phyloP scores from a whole-genome alignment of 2,888 invertebrate species.

The Piscicola geometra region DNA sequence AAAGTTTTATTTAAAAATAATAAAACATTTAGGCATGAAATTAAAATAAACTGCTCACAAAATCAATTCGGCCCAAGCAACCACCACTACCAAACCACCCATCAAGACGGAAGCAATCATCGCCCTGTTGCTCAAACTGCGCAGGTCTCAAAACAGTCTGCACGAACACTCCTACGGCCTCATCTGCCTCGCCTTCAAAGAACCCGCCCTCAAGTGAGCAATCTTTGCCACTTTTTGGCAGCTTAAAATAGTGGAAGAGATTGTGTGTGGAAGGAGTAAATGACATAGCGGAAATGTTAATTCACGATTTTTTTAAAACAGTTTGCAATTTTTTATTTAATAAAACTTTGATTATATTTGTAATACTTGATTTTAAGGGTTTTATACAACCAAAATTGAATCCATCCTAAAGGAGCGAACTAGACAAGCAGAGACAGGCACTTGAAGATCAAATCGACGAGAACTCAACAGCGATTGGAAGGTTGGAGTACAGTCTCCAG shows the following conservation, averaged over 20 bases:
- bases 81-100: too few species aligned
- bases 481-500: not conserved
- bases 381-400: too few species aligned
- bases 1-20: too few species aligned
- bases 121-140: not conserved
- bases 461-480: not conserved
- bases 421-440: not conserved
- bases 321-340: too few species aligned
- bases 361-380: too few species aligned
- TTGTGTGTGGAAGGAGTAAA: too few species aligned
- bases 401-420: not conserved
- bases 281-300: too few species aligned
- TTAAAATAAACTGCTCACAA: too few species aligned
- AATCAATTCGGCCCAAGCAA: too few species aligned
- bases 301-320: too few species aligned
- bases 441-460: not conserved
- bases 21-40: too few species aligned
- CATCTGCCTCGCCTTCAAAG: not conserved
- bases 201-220: not conserved
- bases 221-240: not conserved
- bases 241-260: not conserved
- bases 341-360: too few species aligned
- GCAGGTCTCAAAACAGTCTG: not conserved
- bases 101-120: not conserved
- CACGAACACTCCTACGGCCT: slow-evolving; percentile 9